These are phyloP conservation scores for Criorhina ranunculi DNA, from an alignment of 2,888 invertebrate species.

Conservation along the genomic window DNA sequence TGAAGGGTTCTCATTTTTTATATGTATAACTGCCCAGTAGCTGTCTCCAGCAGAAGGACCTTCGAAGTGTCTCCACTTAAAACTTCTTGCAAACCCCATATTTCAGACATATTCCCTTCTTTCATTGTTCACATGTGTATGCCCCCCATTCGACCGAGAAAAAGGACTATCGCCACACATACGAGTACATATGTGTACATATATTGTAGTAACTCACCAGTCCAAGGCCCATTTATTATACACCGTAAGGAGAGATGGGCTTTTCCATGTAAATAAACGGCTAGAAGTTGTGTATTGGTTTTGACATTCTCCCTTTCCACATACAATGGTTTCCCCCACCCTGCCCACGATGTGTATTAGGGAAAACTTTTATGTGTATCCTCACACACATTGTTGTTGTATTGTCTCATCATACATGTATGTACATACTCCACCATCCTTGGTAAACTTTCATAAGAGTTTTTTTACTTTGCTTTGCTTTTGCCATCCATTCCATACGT, in stretches of 20 bases:
- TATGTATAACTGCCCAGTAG: too few species aligned
- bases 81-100: too few species aligned
- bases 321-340: too few species aligned
- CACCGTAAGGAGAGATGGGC: slow-evolving; percentile 17
- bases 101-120: too few species aligned
- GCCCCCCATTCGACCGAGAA: too few species aligned
- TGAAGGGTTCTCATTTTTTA: too few species aligned
- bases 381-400: slow-evolving; percentile 28
- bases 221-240: slow-evolving; percentile 54
- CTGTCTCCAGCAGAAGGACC: too few species aligned
- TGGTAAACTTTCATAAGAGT: background rate
- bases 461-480: too few species aligned
- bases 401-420: slow-evolving; percentile 14
- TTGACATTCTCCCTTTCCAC: slow-evolving; percentile 32
- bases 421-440: background rate
- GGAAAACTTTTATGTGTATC: slow-evolving; percentile 44
- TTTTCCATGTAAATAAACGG: slow-evolving; percentile 51
- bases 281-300: slow-evolving; percentile 58
- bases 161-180: too few species aligned
- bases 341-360: slow-evolving; percentile 20
- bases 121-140: too few species aligned
- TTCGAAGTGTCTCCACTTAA: too few species aligned
- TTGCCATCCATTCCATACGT: slow-evolving; percentile 20
- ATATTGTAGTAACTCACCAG: slow-evolving; percentile 47
- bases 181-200: too few species aligned